Evolutionary conservation across 1,140 invertebrate genomes (phyloP).

Genomic region (Odontomachus brunneus): DNA sequence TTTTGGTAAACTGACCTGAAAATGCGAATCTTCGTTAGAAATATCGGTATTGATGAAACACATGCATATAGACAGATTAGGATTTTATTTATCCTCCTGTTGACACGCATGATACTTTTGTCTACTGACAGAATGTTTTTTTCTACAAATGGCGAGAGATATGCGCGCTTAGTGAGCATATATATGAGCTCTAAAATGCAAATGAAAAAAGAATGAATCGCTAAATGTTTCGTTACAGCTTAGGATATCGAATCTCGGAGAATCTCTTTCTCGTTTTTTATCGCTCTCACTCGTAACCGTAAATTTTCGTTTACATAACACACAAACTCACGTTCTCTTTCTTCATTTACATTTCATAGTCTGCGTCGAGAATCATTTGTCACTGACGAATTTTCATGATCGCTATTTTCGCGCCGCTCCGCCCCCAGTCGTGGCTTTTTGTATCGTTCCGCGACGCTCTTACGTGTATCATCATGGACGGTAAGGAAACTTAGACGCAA

Average conservation of each 20-base stretch:
- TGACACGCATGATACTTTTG: background rate
- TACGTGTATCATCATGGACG: conserved; percentile 11
- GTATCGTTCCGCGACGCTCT: background rate
- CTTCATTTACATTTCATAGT: conserved; percentile 26
- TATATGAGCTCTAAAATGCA: background rate
- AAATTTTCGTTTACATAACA: conserved; percentile 14
- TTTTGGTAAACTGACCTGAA: background rate
- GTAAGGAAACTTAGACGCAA: background rate
- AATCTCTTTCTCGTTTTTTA: too few species aligned
- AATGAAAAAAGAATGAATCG: conserved; percentile 5
- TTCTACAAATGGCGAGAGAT: conserved; percentile 19
- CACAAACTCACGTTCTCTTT: background rate
- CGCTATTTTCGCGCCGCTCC: background rate
- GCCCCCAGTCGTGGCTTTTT: conserved; percentile 12
- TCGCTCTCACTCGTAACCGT: background rate
- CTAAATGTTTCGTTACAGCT: background rate
- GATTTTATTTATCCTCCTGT: conserved; percentile 5
- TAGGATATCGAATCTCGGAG: background rate
- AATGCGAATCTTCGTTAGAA: background rate
- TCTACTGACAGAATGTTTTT: background rate
- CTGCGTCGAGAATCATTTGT: conserved; percentile 23
- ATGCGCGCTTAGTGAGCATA: background rate
- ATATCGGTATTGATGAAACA: background rate
- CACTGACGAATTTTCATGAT: background rate
- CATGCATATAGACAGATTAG: background rate